Conservation (phyloP, 2,113 vertebrate species). For the Apteryx mantelli region DNA sequence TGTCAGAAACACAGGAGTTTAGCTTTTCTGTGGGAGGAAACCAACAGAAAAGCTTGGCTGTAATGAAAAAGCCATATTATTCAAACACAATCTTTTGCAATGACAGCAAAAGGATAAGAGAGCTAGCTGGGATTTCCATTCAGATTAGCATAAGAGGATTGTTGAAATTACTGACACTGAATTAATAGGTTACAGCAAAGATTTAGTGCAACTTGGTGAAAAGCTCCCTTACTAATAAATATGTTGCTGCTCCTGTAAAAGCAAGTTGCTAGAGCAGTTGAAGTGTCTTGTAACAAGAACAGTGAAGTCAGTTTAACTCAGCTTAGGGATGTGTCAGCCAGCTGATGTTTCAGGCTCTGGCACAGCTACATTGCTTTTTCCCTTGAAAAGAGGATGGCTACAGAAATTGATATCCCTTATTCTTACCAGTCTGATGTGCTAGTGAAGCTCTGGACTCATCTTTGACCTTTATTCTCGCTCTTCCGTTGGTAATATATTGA, state of each 20-base stretch:
- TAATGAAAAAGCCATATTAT: neutral
- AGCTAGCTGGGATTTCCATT: neutral
- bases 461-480: neutral
- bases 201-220: neutral
- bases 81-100: neutral
- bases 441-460: neutral
- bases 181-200: neutral
- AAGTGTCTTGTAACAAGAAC: neutral
- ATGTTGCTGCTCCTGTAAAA: neutral
- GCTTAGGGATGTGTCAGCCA: neutral
- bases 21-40: neutral
- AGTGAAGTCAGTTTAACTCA: neutral
- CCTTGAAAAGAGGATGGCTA: neutral
- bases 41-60: neutral
- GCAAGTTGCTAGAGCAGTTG: neutral
- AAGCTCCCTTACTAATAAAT: neutral
- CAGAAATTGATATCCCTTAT: neutral
- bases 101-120: neutral
- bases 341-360: neutral
- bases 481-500: neutral
- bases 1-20: neutral
- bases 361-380: neutral
- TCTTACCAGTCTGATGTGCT: neutral
- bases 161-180: slow-evolving; percentile 5
- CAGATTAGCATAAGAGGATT: neutral